These are phyloP conservation scores for Hypotaenidia philippensis DNA, from an alignment of 2,797 vertebrate genomes.

Conservation along the genomic window DNA sequence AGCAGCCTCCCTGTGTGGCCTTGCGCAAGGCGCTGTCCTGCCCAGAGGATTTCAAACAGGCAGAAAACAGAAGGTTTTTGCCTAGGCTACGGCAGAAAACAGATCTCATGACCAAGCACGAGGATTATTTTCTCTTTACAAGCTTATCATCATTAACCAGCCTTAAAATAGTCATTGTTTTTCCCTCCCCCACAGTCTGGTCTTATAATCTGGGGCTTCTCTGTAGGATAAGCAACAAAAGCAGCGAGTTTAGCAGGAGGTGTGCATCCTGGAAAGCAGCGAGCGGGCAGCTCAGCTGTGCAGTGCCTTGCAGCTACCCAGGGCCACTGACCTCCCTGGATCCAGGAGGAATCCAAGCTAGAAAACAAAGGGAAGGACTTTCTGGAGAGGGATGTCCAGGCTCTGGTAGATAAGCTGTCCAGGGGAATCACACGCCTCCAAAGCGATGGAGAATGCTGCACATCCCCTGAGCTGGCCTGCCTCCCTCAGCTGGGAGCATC, in stretches of 20 bases:
- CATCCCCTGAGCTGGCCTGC: not conserved
- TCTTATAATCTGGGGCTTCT: not conserved
- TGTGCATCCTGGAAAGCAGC: not conserved
- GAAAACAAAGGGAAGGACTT: not conserved
- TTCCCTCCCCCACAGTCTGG: not conserved
- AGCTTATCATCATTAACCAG: not conserved
- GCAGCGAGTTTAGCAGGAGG: not conserved
- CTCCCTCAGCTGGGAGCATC: not conserved
- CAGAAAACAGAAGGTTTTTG: not conserved
- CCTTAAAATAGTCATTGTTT: not conserved
- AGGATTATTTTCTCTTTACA: not conserved
- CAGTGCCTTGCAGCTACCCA: not conserved
- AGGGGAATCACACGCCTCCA: not conserved
- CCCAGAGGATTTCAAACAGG: not conserved
- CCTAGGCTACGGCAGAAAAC: not conserved
- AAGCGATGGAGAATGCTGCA: accelerated
- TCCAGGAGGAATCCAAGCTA: not conserved
- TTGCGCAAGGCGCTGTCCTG: not conserved
- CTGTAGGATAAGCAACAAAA: not conserved
- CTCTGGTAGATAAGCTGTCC: accelerated
- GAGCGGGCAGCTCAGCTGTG: not conserved
- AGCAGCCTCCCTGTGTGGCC: not conserved
- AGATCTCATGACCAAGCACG: not conserved
- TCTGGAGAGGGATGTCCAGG: not conserved
- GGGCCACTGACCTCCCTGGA: not conserved